Percentiles rank a stretch among this genome's conserved stretches.
These are phyloP conservation scores for Crocuta crocuta DNA, from an alignment of 2,113 vertebrate genomes.

Conservation along the genomic window DNA sequence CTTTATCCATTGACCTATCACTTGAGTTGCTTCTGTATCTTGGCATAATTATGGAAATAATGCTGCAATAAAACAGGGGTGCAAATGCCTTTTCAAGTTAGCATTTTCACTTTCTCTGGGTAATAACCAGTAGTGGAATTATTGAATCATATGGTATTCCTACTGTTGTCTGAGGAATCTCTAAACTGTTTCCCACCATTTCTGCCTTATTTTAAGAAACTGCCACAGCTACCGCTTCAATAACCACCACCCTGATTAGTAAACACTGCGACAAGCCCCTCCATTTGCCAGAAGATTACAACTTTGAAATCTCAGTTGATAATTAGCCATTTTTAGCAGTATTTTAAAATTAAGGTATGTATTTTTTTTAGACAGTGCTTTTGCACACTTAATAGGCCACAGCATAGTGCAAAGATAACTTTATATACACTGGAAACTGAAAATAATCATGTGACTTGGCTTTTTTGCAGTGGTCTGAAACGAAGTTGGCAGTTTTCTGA, in stretches of 20 bases:
- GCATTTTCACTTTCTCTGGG: not conserved
- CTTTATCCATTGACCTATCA: not conserved
- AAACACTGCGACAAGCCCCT: not conserved
- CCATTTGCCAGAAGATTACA: not conserved
- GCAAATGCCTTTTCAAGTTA: not conserved
- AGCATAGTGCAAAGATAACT: not conserved
- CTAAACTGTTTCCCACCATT: not conserved
- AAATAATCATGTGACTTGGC: not conserved
- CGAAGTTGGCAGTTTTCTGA: not conserved
- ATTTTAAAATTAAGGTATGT: not conserved
- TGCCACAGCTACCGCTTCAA: not conserved
- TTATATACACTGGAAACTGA: not conserved
- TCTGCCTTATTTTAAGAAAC: not conserved
- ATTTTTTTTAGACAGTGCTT: not conserved
- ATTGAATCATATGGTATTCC: not conserved
- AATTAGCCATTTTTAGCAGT: not conserved
- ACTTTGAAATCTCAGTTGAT: not conserved
- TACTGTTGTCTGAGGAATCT: not conserved
- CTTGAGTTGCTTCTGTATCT: not conserved
- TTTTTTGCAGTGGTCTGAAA: not conserved
- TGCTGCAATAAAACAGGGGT: not conserved
- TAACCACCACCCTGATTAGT: not conserved
- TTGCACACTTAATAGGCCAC: not conserved
- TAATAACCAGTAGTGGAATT: not conserved
- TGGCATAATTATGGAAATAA: not conserved